Percentiles rank a stretch among this genome's conserved stretches.
Conservation (phyloP, 2,113 vertebrate species). For the Fregetta grallaria region DNA sequence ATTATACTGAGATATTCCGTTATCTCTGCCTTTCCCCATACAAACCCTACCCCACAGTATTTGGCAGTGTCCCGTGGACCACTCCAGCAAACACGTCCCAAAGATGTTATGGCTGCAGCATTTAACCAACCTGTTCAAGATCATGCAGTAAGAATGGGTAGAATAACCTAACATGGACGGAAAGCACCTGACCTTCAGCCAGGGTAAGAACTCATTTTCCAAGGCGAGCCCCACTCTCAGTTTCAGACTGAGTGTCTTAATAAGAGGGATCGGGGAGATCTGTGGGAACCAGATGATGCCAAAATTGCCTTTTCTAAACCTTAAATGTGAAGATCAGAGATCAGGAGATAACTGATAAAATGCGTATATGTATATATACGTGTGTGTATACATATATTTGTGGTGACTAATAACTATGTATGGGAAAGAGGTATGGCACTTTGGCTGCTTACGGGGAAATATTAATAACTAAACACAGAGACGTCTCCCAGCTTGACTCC, state of each 20-base stretch:
- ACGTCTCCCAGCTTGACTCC: not conserved
- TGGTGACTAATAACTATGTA: not conserved
- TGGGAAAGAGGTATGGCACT: not conserved
- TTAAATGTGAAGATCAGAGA: not conserved
- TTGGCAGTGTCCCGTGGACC: not conserved
- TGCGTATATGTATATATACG: fast-evolving
- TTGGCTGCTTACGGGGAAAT: not conserved
- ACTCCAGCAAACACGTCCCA: not conserved
- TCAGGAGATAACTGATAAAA: not conserved
- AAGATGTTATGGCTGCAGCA: not conserved
- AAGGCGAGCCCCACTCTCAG: not conserved
- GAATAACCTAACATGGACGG: not conserved
- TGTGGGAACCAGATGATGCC: not conserved
- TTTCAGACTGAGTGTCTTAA: not conserved
- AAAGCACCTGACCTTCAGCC: not conserved
- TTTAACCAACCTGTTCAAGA: not conserved
- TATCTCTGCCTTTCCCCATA: not conserved
- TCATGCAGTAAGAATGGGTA: not conserved
- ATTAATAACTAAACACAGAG: not conserved
- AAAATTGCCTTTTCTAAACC: not conserved
- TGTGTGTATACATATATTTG: not conserved
- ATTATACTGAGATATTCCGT: not conserved
- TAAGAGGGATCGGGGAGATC: not conserved
- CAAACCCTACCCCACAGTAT: not conserved
- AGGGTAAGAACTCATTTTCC: not conserved